These are phyloP conservation scores for Halisarca cf. caerulea DNA, from an alignment of 37 sponge, comb jelly and placozoan genomes.

Conservation along the genomic window DNA sequence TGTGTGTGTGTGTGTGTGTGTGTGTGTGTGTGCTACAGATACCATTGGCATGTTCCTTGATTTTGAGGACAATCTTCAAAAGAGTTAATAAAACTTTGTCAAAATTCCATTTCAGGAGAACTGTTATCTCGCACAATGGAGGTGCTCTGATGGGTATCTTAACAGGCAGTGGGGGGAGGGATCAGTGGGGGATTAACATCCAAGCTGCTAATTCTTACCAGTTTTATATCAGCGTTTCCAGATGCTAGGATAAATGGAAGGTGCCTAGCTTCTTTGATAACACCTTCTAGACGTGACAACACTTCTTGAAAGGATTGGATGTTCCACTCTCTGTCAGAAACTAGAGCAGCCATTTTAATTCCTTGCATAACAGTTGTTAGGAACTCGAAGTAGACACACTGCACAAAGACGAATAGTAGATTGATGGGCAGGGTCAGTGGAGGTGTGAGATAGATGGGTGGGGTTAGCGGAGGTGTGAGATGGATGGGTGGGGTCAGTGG, in stretches of 20 bases:
- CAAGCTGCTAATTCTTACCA: background rate
- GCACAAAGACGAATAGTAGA: background rate
- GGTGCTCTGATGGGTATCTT: conserved; percentile 11
- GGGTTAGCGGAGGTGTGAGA: no score
- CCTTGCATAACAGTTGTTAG: background rate
- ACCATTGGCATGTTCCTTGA: background rate
- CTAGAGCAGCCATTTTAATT: background rate
- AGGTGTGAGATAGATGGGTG: no score
- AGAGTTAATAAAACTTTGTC: background rate
- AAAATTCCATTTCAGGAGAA: background rate
- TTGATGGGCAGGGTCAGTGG: no score
- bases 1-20: conserved; percentile 39
- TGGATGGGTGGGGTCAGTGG: no score
- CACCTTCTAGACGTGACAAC: background rate
- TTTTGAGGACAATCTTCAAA: background rate
- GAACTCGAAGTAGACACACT: background rate
- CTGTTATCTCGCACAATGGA: background rate
- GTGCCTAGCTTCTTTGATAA: background rate
- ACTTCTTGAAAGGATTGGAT: no score
- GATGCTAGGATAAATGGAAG: background rate
- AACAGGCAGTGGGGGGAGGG: background rate
- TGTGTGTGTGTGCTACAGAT: background rate
- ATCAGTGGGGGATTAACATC: background rate
- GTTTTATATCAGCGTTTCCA: background rate
- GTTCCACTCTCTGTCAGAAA: background rate